Evolutionary conservation across 2,888 invertebrate species (phyloP).

Genomic region (Drosophila recens): DNA sequence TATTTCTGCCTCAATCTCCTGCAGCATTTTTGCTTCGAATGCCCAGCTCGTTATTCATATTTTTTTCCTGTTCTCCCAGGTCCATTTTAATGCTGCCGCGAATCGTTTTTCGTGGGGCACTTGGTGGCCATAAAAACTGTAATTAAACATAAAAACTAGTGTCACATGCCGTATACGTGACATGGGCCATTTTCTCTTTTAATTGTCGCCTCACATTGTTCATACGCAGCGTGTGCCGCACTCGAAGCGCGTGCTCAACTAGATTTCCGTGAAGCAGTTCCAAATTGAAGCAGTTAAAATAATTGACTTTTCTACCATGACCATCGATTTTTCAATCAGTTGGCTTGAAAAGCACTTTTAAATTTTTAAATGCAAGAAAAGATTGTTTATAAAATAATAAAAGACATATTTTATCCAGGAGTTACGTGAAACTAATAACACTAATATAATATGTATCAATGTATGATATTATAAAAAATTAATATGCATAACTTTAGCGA

Average conservation of each 20-base stretch:
- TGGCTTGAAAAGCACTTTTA: neutral
- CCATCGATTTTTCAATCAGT: slow-evolving; percentile 32
- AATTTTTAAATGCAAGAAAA: neutral
- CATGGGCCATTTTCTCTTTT: slow-evolving; percentile 50
- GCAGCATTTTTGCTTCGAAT: slow-evolving; percentile 29
- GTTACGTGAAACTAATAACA: neutral
- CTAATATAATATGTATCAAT: too few species aligned
- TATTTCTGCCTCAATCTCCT: slow-evolving; percentile 31
- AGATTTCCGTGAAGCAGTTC: slow-evolving; percentile 8
- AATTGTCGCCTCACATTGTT: slow-evolving; percentile 59
- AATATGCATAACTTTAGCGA: too few species aligned
- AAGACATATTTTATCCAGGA: neutral
- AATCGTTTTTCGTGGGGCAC: slow-evolving; percentile 56
- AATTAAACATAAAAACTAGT: slow-evolving; percentile 78
- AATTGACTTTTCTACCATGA: slow-evolving; percentile 23
- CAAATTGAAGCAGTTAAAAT: slow-evolving; percentile 21
- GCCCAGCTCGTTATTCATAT: slow-evolving; percentile 50
- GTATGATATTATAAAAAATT: too few species aligned
- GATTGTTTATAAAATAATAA: neutral
- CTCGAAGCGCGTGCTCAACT: slow-evolving; percentile 26
- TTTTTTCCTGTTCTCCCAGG: slow-evolving; percentile 13
- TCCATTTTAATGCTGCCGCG: slow-evolving; percentile 52
- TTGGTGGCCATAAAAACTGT: slow-evolving; percentile 65
- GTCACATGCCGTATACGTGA: slow-evolving; percentile 81
- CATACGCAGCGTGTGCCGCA: slow-evolving; percentile 50